phyloP scores from a whole-genome alignment of 1,140 invertebrate species.

The Planococcus citri region DNA sequence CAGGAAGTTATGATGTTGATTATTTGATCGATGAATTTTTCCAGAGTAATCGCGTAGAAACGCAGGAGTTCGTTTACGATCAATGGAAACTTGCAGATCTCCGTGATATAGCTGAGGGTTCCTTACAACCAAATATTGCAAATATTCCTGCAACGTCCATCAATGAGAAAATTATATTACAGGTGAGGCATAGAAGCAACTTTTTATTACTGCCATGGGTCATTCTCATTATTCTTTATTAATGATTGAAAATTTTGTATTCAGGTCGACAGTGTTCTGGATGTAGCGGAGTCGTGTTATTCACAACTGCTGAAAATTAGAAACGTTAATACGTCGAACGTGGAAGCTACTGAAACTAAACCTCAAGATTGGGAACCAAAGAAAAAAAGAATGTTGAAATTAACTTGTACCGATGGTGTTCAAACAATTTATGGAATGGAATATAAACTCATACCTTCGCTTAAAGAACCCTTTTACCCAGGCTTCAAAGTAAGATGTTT shows the following conservation, averaged over 20 bases:
- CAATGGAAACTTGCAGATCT: slow-evolving; percentile 53
- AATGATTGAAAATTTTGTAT: background rate
- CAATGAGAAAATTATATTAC: slow-evolving; percentile 42
- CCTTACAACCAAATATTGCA: slow-evolving; percentile 41
- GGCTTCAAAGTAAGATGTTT: slow-evolving; percentile 44
- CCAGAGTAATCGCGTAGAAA: slow-evolving; percentile 23
- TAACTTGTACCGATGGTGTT: slow-evolving; percentile 62
- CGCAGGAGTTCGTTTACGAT: slow-evolving; percentile 34
- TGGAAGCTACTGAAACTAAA: slow-evolving; percentile 37
- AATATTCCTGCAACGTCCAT: slow-evolving; percentile 36
- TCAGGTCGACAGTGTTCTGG: slow-evolving; percentile 41
- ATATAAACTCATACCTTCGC: slow-evolving; percentile 46
- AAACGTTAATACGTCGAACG: slow-evolving; percentile 41
- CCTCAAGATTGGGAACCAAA: slow-evolving; percentile 34
- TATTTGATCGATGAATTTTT: slow-evolving; percentile 17
- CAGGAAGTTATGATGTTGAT: background rate
- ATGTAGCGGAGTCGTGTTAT: slow-evolving; percentile 47
- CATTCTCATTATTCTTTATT: background rate
- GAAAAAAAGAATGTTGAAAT: slow-evolving; percentile 40
- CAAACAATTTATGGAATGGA: slow-evolving; percentile 58
- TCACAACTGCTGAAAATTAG: slow-evolving; percentile 49
- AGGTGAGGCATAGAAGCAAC: slow-evolving; percentile 39
- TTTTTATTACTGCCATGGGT: background rate
- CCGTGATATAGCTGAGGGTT: slow-evolving; percentile 40
- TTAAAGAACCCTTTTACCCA: slow-evolving; percentile 47